Evolutionary conservation across 2,797 vertebrate genomes (phyloP).

Genomic region (Pseudochirops corinnae): DNA sequence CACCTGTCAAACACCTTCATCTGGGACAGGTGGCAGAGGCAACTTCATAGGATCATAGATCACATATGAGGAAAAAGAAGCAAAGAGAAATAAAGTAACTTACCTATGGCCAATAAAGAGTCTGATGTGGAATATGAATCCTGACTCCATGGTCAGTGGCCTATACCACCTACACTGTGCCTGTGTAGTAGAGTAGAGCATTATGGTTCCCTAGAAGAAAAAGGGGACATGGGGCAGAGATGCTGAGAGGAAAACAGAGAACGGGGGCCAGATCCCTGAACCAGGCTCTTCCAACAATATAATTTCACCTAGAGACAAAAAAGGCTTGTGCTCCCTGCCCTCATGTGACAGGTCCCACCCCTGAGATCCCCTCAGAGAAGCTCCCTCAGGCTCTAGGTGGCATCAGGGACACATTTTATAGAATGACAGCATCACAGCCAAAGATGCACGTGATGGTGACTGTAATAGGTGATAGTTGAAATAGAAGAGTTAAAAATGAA

Average conservation of each 20-base stretch:
- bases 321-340: background rate
- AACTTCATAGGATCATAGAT: background rate
- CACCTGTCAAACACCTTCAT: background rate
- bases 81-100: background rate
- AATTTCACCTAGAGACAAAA: background rate
- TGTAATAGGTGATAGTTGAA: background rate
- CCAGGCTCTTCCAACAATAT: background rate
- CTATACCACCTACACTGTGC: background rate
- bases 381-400: background rate
- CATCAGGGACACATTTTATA: background rate
- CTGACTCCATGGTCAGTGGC: background rate
- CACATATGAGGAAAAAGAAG: background rate
- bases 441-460: background rate
- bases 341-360: background rate
- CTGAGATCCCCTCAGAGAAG: background rate
- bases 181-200: background rate
- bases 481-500: background rate
- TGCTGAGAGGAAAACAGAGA: background rate
- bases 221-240: background rate
- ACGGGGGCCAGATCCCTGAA: background rate
- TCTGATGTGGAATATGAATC: background rate
- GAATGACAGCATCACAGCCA: background rate
- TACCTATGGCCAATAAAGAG: background rate
- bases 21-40: background rate
- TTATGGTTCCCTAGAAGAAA: background rate